These are phyloP conservation scores for Plusia festucae DNA, from an alignment of 2,888 invertebrate species.

Conservation along the genomic window DNA sequence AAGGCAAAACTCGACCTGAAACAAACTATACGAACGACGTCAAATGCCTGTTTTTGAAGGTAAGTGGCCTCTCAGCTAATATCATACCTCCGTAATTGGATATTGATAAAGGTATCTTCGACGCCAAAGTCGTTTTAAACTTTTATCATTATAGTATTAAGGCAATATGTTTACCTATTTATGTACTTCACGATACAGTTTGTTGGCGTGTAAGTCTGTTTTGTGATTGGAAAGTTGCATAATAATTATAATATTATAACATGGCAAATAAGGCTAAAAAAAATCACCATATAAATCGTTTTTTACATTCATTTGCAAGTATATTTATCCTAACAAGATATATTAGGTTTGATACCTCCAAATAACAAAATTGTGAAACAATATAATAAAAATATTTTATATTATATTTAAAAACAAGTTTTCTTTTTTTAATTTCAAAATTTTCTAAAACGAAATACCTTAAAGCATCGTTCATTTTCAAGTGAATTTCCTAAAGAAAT, in stretches of 20 bases:
- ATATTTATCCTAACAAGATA: no score
- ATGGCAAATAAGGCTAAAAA: no score
- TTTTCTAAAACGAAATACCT: not conserved
- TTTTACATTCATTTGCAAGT: no score
- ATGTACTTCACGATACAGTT: not conserved
- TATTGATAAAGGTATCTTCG: conserved; percentile 1
- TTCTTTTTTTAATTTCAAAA: no score
- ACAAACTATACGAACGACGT: conserved; percentile 7
- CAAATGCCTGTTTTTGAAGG: not conserved
- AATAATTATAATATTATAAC: no score
- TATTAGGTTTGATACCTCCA: no score
- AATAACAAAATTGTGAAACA: no score
- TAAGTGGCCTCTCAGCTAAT: conserved; percentile 3
- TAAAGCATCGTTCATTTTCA: not conserved
- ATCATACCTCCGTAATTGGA: conserved; percentile 3
- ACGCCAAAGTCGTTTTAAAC: not conserved
- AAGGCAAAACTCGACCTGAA: not conserved
- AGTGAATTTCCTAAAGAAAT: not conserved
- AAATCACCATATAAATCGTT: no score
- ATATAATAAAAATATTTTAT: no score
- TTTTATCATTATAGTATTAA: not conserved
- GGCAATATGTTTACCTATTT: not conserved
- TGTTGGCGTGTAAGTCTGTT: not conserved
- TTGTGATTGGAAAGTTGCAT: no score
- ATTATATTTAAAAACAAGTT: no score